Percentiles rank a stretch among this genome's conserved stretches.
Evolutionary conservation across 2,797 vertebrate species (phyloP).

Genomic region (Macroramphosus scolopax): DNA sequence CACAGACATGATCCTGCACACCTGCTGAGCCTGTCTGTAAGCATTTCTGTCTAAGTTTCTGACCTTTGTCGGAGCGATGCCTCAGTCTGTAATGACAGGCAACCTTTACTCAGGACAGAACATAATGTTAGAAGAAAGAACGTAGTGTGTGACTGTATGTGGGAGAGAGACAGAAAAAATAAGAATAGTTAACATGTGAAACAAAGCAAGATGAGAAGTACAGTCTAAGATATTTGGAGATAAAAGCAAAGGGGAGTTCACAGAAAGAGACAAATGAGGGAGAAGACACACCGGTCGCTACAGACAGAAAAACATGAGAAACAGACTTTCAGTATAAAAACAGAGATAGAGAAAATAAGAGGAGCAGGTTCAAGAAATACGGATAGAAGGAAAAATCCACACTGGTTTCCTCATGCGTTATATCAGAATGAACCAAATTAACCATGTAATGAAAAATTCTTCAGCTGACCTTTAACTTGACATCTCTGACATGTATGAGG

Average conservation of each 20-base stretch:
- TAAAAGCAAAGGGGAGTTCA: conserved; percentile 4
- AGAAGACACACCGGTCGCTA: not conserved
- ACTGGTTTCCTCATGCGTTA: no score
- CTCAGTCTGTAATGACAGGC: conserved; percentile 43
- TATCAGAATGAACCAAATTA: conserved; percentile 18
- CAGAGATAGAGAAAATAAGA: not conserved
- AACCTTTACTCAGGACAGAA: conserved; percentile 51
- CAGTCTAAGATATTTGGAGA: not conserved
- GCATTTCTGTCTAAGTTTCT: conserved; percentile 41
- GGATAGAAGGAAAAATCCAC: not conserved
- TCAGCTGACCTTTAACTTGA: conserved; percentile 31
- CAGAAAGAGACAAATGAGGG: no score
- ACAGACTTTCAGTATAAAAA: not conserved
- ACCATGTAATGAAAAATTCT: conserved; percentile 24
- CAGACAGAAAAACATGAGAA: conserved; percentile 7
- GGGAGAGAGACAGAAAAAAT: no score
- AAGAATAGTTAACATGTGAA: no score
- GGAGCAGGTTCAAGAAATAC: no score
- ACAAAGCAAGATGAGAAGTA: not conserved
- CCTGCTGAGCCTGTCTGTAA: conserved; percentile 48
- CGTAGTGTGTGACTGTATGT: no score
- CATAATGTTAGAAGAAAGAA: no score
- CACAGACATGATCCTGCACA: conserved; percentile 38
- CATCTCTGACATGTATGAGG: conserved; percentile 29
- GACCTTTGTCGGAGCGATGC: conserved; percentile 59